Evolutionary conservation across 2,797 vertebrate genomes (phyloP).

Genomic region (Hyperoplus lanceolatus): DNA sequence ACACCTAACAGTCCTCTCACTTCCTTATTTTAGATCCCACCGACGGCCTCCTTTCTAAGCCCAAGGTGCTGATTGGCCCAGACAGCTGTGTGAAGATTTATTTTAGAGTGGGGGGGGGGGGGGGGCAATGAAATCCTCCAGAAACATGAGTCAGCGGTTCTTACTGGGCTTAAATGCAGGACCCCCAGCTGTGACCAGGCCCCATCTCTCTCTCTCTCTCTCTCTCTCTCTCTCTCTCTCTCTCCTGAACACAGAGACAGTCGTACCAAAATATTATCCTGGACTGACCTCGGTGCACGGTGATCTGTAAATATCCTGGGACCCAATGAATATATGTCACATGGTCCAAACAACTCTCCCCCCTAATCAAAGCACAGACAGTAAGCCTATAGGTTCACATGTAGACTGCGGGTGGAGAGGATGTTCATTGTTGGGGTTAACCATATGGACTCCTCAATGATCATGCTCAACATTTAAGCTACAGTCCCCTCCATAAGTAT

Average conservation of each 20-base stretch:
- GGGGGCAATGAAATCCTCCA: conserved; percentile 65
- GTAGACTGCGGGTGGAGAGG: background rate
- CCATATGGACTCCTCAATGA: background rate
- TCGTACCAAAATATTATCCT: conserved; percentile 60
- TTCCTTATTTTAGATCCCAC: conserved; percentile 69
- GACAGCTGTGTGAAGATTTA: conserved; percentile 62
- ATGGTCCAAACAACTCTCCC: conserved; percentile 27
- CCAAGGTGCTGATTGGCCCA: conserved; percentile 60
- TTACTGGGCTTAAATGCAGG: conserved; percentile 57
- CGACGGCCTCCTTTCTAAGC: conserved; percentile 56
- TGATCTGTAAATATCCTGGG: conserved; percentile 55
- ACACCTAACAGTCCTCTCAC: conserved; percentile 48
- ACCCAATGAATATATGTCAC: conserved; percentile 29
- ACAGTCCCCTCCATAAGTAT: too few relatives aligned
- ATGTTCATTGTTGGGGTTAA: background rate
- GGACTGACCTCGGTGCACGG: conserved; percentile 49
- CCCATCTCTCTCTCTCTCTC: background rate
- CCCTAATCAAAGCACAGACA: conserved; percentile 3
- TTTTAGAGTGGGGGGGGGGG: conserved; percentile 20
- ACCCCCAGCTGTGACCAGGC: conserved; percentile 65
- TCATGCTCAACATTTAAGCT: background rate
- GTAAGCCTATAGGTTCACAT: background rate
- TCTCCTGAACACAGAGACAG: conserved; percentile 53
- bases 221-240: conserved; percentile 4
- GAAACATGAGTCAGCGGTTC: conserved; percentile 73